A percentile compares a stretch with the other conserved stretches of the same genome.
Conservation (phyloP, 2,888 invertebrate species). For the Cephus pygmeus region DNA sequence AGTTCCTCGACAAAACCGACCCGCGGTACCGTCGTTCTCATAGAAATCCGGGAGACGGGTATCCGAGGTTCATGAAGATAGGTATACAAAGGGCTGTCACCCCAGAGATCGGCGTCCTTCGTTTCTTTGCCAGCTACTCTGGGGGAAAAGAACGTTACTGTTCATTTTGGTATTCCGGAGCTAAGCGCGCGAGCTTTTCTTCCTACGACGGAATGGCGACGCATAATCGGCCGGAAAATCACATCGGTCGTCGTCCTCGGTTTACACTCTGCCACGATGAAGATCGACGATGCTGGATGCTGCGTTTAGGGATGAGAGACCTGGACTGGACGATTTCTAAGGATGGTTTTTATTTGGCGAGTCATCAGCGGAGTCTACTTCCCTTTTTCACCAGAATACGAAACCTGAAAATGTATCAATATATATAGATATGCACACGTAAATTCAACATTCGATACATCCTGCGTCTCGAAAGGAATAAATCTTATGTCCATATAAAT, state of each 20-base stretch:
- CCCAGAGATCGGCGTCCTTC: background rate
- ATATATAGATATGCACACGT: background rate
- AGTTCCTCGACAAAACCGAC: background rate
- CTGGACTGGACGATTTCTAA: background rate
- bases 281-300: background rate
- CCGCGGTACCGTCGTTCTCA: background rate
- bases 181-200: constrained; percentile 3
- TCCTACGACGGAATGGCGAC: background rate
- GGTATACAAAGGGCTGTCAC: background rate
- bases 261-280: background rate
- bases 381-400: background rate
- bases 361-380: background rate
- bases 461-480: background rate
- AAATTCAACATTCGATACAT: background rate
- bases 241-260: background rate
- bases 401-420: background rate
- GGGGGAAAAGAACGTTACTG: background rate
- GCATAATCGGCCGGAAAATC: constrained; percentile 4
- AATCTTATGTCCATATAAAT: background rate
- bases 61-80: background rate
- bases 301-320: background rate
- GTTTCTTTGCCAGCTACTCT: background rate
- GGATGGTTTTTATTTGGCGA: constrained; percentile 2
- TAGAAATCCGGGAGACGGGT: background rate
- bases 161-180: constrained; percentile 3